A percentile compares a stretch with the other conserved stretches of the same genome.
These are phyloP conservation scores for Drosophila nasuta DNA, from an alignment of 1,140 invertebrate species.

Conservation along the genomic window DNA sequence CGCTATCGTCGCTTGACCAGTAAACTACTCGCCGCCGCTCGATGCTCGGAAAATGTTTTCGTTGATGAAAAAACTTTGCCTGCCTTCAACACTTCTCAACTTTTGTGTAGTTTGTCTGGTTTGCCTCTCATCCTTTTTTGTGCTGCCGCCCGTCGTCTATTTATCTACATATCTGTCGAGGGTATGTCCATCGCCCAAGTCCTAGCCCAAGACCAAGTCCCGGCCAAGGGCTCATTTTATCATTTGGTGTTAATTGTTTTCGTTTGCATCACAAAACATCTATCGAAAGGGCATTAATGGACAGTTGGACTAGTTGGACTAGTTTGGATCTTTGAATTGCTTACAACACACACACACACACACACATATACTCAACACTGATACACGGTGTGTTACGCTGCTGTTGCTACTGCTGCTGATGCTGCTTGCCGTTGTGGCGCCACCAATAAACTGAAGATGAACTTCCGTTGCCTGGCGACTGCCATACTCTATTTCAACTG, in stretches of 20 bases:
- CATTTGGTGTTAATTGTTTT: conserved; percentile 83
- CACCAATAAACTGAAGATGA: conserved; percentile 75
- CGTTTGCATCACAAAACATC: conserved; percentile 78
- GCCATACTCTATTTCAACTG: conserved; percentile 24
- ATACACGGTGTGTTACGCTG: conserved; percentile 50
- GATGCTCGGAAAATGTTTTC: conserved; percentile 71
- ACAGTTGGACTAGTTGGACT: neutral
- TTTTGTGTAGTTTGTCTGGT: conserved; percentile 73
- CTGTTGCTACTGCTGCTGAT: neutral
- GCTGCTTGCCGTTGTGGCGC: conserved; percentile 43
- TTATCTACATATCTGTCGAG: conserved; percentile 38
- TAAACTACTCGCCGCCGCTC: conserved; percentile 58
- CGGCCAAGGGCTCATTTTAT: conserved; percentile 66
- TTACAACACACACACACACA: neutral
- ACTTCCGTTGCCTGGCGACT: conserved; percentile 57
- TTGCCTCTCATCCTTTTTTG: conserved; percentile 1
- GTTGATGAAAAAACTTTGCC: conserved; percentile 83
- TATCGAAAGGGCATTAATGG: conserved; percentile 75
- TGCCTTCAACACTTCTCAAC: conserved; percentile 81
- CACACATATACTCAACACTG: conserved; percentile 25
- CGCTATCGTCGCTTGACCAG: conserved; percentile 66
- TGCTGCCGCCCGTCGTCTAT: conserved; percentile 1
- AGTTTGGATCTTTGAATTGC: conserved; percentile 10
- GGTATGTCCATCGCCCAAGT: neutral
- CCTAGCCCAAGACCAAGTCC: conserved; percentile 19